Base-by-base conservation (phyloP, 2,797 vertebrate species). In the Mormyrus proboscirostris region DNA sequence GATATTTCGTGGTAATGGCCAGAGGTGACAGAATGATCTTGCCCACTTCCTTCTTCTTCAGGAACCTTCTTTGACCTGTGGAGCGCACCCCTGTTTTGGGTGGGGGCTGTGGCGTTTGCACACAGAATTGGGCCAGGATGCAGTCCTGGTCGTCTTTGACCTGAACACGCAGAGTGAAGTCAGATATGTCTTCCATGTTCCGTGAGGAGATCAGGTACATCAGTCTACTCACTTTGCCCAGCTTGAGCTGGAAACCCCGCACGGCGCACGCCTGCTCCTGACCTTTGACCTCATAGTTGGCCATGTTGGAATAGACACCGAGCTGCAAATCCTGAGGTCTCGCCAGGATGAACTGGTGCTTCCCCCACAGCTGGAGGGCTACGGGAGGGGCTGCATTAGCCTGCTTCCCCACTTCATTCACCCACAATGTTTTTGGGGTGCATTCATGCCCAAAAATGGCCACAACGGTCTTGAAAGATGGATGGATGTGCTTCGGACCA, bases 401-500 rank as follows among this genome's bases (percentile, higher is more conserved):
- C 90, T 97, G 97, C 2, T 96, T 95, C 0, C 96, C 96, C 50
- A 97, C 97, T 91, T 99, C 98, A 0, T 92, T 97, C 22, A 99
- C 97, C 90, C 99, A 89, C 25, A 99, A 95, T 0, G 96, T 98
- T 93, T 98, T 98, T 0, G 99, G 99, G 0, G 98, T 96, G 0
- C 97, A 98, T 33, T 99, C 98, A 0, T 99, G 99, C 4, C 98
- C 98, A 0, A 99, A 99, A 91, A 99, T 90, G 25, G 98, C 98
- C 89, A 99, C 97, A 0, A 99, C 98, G 0, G 97, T 96, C 93
- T 98, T 99, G 92, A 99, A 99, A 14, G 97, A 97, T 0, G 99
- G 99, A 90, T 99, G 99, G 86, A 99, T 97, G 94, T 99, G 97
- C 83, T 99, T 99, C 29, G 99, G 99, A 47, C 99, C 99, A 0